Percentiles rank a stretch among this genome's conserved stretches.
Evolutionary conservation across 2,113 vertebrate species (phyloP).

Genomic region (Ctenomys sociabilis): DNA sequence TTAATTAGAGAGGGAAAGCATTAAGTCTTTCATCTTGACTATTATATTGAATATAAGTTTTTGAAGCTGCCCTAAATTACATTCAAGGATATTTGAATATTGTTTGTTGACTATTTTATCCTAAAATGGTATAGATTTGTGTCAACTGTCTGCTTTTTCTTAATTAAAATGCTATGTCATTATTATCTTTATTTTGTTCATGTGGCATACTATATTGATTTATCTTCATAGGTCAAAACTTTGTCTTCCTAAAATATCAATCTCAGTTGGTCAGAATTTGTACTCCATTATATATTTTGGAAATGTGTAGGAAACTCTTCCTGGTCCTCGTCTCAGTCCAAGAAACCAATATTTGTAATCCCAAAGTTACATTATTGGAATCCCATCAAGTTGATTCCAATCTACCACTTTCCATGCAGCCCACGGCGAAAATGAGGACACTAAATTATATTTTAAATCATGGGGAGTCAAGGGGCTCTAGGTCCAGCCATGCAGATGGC

Average conservation of each 20-base stretch:
- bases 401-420: too few species aligned
- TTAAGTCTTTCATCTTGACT: neutral
- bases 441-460: too few species aligned
- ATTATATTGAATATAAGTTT: neutral
- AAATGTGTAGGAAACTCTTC: too few species aligned
- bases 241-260: neutral
- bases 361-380: too few species aligned
- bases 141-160: neutral
- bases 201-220: neutral
- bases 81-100: neutral
- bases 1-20: neutral
- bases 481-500: too few species aligned
- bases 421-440: too few species aligned
- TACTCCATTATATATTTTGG: neutral
- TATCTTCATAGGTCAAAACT: slow-evolving; percentile 10
- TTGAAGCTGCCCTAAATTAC: neutral
- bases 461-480: too few species aligned
- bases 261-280: neutral
- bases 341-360: too few species aligned
- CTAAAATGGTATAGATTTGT: neutral
- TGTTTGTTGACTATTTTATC: neutral
- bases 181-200: neutral
- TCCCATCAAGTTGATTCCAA: too few species aligned
- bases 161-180: neutral
- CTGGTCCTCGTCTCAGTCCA: too few species aligned